phyloP scores from a whole-genome alignment of 2,113 vertebrate genomes.

The Pagrus major region DNA sequence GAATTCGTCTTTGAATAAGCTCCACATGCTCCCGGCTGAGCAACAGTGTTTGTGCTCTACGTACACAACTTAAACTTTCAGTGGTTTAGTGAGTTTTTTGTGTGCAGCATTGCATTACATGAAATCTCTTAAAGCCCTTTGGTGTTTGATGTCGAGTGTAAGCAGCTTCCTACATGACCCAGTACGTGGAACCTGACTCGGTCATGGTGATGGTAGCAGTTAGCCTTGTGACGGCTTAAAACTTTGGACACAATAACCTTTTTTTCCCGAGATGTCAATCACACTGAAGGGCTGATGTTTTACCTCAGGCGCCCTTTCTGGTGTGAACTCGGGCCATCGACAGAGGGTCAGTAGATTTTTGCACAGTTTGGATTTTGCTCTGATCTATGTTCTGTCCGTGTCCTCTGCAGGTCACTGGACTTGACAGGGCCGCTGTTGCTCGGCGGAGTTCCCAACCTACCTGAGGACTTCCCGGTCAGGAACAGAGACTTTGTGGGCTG shows the following conservation, averaged over 20 bases:
- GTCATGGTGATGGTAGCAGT: constrained; percentile 18
- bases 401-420: constrained; percentile 90
- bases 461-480: constrained; percentile 94
- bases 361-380: background rate
- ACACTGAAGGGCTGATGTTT: background rate
- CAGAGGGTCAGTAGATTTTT: too few relatives aligned
- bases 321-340: background rate
- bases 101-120: constrained; percentile 26
- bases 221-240: constrained; percentile 39
- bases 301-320: background rate
- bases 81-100: background rate
- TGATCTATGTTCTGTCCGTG: background rate
- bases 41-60: background rate
- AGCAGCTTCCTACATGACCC: constrained; percentile 53
- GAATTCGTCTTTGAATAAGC: background rate
- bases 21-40: background rate
- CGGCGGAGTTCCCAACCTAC: constrained; percentile 95
- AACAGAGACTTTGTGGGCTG: constrained; percentile 96
- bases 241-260: constrained; percentile 1
- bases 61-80: background rate
- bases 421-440: constrained; percentile 95
- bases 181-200: constrained; percentile 4
- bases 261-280: constrained; percentile 15
- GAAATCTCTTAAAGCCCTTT: constrained; percentile 40
- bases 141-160: constrained; percentile 63